Evolutionary conservation across 2,888 invertebrate genomes (phyloP), one percentile per base, ranked within the genome.

Genomic region (Caenorhabditis panamensis): DNA sequence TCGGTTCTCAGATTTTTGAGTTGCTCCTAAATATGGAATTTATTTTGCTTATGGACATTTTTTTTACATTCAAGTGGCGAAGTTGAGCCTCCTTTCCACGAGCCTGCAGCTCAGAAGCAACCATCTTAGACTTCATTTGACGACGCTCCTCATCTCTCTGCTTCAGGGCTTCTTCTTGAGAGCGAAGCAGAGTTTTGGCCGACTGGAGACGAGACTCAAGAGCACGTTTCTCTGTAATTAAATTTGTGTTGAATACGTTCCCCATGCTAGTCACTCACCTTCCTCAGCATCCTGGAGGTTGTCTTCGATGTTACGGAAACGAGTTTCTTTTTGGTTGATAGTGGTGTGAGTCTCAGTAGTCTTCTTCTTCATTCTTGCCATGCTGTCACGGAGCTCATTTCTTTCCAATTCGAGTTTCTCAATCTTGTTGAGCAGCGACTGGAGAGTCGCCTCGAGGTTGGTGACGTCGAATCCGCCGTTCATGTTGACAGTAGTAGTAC

Each of bases 21-120:
- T 82, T 90, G 89, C 72, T 90, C 90, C 88, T 88, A 59, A 87
- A 82, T 24, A n/a, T 47, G 26, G 37, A 53, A 20, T 53, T 20
- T 9, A 44, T 8, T 53, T 24, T 13, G 20, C 28, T 22, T 11
- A 22, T 28, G 37, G n/a, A n/a, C n/a, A 18, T n/a, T 0, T 53
- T n/a, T 5, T 75, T 64, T 24, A 82, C 89, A 67, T 90, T 90
- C 67, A 90, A 80, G 62, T 90, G 89, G 16, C 90, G 81, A 13
- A 90, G 79, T 76, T 90, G 90, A 20, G 90, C 90, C 68, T 90
- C 90, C 78, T 90, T 90, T 73, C 90, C 90, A 22, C 90, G 82
- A 37, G 89, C 88, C 59, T 90, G 90, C 51, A 90, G 86, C 49
- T 90, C 90, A 26, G 90, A 82, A n/a, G 90, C 89, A 26, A 88